Conservation (phyloP, 2,797 vertebrate genomes). For the Xerus rutilus region DNA sequence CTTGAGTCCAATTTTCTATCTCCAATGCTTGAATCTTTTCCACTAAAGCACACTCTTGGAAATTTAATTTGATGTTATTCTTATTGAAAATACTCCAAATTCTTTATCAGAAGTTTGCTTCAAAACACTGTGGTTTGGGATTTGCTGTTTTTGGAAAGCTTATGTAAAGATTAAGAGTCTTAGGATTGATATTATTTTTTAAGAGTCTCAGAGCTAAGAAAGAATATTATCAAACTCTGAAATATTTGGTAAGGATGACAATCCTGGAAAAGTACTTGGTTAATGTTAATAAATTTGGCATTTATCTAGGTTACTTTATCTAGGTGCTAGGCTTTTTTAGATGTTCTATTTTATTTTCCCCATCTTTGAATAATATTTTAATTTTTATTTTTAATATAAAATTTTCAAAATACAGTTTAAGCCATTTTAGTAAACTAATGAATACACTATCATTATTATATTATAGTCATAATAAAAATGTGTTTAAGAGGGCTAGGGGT, state of each 20-base stretch:
- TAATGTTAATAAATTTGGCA: slow-evolving; percentile 49
- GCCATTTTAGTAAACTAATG: slow-evolving; percentile 4
- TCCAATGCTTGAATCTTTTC: slow-evolving; percentile 59
- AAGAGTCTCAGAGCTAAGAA: slow-evolving; percentile 51
- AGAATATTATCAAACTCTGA: slow-evolving; percentile 68
- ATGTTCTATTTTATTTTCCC: neutral
- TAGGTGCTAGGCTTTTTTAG: neutral
- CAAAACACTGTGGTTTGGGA: slow-evolving; percentile 64
- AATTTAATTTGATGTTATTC: slow-evolving; percentile 75
- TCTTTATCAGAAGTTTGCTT: slow-evolving; percentile 75
- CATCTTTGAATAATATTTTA: neutral
- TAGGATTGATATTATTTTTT: slow-evolving; percentile 65
- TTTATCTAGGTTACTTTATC: neutral
- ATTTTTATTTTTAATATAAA: slow-evolving; percentile 44
- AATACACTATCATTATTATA: slow-evolving; percentile 7
- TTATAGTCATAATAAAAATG: neutral
- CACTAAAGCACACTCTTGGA: slow-evolving; percentile 57
- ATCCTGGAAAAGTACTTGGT: neutral
- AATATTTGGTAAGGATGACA: slow-evolving; percentile 53
- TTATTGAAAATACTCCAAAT: slow-evolving; percentile 77
- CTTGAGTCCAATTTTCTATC: neutral
- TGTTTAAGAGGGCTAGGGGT: neutral
- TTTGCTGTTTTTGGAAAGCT: slow-evolving; percentile 77
- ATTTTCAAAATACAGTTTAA: slow-evolving; percentile 22
- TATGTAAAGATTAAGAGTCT: slow-evolving; percentile 76